A percentile compares a stretch with the other conserved stretches of the same genome.
Conservation (phyloP, 2,113 vertebrate species). For the Mionectes macconnelli region DNA sequence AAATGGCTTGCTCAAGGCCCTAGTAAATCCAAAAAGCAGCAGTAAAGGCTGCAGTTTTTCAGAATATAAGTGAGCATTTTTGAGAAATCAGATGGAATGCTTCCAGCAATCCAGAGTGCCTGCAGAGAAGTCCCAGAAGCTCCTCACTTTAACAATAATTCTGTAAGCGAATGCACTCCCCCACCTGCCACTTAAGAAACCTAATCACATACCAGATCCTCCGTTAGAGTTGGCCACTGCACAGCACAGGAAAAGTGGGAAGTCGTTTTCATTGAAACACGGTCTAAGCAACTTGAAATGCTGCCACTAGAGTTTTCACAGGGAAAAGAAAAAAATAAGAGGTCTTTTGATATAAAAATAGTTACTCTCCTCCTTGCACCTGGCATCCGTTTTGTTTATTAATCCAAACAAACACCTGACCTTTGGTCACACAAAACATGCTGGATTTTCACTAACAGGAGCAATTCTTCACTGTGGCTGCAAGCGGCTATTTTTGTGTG, state of each 20-base stretch:
- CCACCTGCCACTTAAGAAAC: constrained; percentile 25
- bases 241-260: constrained; percentile 28
- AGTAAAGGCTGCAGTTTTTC: background rate
- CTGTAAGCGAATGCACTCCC: background rate
- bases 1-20: background rate
- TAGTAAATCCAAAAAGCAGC: constrained; percentile 13
- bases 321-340: background rate
- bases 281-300: constrained; percentile 23
- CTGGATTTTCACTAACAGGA: constrained; percentile 4
- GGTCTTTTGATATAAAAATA: constrained; percentile 11
- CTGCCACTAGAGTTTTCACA: constrained; percentile 17
- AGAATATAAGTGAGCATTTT: background rate
- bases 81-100: constrained; percentile 16
- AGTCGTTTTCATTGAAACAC: constrained; percentile 12
- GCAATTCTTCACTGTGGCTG: background rate
- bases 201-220: constrained; percentile 40
- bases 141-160: constrained; percentile 28
- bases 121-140: constrained; percentile 39
- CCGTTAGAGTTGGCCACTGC: background rate
- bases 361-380: constrained; percentile 4
- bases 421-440: background rate
- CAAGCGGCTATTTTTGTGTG: background rate
- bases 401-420: constrained; percentile 35
- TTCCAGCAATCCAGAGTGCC: constrained; percentile 21
- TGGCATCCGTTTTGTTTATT: constrained; percentile 16